Evolutionary conservation across 1,140 invertebrate genomes (phyloP), one percentile per base, ranked within the genome.

Genomic region (Latrodectus geometricus): DNA sequence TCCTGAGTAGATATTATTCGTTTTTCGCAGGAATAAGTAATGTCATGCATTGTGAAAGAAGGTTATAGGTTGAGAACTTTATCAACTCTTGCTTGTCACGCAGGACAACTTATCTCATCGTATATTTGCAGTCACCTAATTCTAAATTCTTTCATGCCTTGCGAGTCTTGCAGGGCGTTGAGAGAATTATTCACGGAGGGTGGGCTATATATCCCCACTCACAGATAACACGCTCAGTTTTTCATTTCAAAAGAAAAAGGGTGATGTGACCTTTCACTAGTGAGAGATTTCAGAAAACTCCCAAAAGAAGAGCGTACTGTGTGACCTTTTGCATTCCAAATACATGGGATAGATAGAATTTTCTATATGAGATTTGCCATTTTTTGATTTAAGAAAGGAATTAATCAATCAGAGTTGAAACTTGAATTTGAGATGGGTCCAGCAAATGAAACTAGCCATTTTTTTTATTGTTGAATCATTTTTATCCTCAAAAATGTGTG

Each of bases 161-260:
- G 79, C 52, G 9, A 80, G 17, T 35, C 54, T 35, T 20, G 72
- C 73, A 68, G 82, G 82, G 82, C 82, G 82, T 84, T 48, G 20
- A n/a, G 15, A 20, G 7, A 75, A 17, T 75, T 54, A 73, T 83
- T 68, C 73, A 12, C 20, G 61, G 72, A 75, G 82, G 82, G 82
- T 84, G 82, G 82, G 73, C 82, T 17, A 50, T 75, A 68, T 52
- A 74, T 84, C 74, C 68, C 74, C 82, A 84, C 72, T 70, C 73
- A 61, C 73, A 69, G 56, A 73, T 48, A 48, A 48, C 35, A 35
- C 17, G 9, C 48, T 49, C 35, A 9, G 12, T 21, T 65, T 35
- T 73, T 49, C 54, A 73, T 74, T 50, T 72, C 50, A 48, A 49
- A 65, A 83, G 52, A 73, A 54, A 74, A 83, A 70, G 66, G 65